Conservation (phyloP, 2,888 invertebrate genomes). For the Melanostoma scalare region DNA sequence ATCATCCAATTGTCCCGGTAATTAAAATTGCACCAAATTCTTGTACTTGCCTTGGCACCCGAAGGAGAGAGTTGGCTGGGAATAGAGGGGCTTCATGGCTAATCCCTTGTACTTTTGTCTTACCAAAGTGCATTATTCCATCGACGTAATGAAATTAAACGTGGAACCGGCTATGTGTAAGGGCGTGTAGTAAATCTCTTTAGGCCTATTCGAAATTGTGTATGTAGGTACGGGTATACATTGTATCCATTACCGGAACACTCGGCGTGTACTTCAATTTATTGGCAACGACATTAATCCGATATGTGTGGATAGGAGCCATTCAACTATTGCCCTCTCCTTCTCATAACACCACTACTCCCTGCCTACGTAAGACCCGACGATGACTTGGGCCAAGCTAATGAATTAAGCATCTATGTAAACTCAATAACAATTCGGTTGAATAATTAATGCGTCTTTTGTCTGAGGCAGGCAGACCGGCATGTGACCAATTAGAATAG, state of each 20-base stretch:
- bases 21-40: conserved; percentile 69
- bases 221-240: background rate
- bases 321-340: background rate
- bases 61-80: background rate
- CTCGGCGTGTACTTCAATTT: conserved; percentile 48
- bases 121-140: conserved; percentile 57
- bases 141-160: conserved; percentile 68
- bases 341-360: background rate
- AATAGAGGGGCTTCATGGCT: background rate
- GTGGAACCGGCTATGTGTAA: conserved; percentile 37
- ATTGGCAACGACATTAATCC: conserved; percentile 66
- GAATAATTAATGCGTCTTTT: conserved; percentile 69
- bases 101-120: conserved; percentile 41
- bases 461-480: conserved; percentile 41
- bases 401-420: conserved; percentile 71
- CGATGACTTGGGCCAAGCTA: conserved; percentile 48
- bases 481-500: conserved; percentile 68
- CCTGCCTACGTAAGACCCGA: background rate
- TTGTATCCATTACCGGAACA: conserved; percentile 58
- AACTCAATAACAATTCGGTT: conserved; percentile 70
- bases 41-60: conserved; percentile 48
- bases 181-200: conserved; percentile 36
- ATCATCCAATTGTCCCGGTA: conserved; percentile 66
- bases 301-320: conserved; percentile 56
- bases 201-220: conserved; percentile 26